Conservation (phyloP, 2,113 vertebrate species). For the Ceuthmochares aereus region DNA sequence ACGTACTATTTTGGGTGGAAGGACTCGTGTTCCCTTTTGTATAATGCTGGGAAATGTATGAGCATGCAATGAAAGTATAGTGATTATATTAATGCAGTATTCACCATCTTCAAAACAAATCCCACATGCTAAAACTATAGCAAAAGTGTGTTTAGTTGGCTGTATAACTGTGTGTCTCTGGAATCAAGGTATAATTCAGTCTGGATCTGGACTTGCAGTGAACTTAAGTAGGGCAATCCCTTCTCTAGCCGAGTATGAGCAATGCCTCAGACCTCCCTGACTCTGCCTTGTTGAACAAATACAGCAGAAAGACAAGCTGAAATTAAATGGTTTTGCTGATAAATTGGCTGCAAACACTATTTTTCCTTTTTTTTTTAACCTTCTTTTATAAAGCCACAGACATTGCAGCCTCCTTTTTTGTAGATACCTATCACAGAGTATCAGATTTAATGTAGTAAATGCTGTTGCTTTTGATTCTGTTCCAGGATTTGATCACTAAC, state of each 20-base stretch:
- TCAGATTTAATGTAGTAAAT: not conserved
- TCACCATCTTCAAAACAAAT: not conserved
- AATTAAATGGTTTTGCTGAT: not conserved
- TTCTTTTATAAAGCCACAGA: not conserved
- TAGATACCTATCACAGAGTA: not conserved
- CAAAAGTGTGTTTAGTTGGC: not conserved
- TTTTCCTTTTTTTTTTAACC: not conserved
- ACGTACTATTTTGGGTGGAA: not conserved
- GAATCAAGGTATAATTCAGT: not conserved
- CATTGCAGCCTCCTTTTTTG: not conserved
- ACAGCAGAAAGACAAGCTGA: not conserved
- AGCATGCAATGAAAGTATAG: not conserved
- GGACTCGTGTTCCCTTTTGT: not conserved
- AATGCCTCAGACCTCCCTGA: accelerated
- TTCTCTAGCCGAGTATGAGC: not conserved
- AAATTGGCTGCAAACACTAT: not conserved
- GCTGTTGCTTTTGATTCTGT: not conserved
- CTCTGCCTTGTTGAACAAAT: not conserved
- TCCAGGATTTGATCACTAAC: not conserved
- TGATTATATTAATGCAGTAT: not conserved
- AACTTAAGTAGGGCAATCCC: not conserved
- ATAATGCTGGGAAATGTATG: not conserved
- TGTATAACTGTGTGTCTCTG: not conserved
- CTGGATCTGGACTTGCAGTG: not conserved
- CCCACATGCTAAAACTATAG: not conserved